Evolutionary conservation across 2,797 vertebrate genomes (phyloP).

Genomic region (Microchirus variegatus): DNA sequence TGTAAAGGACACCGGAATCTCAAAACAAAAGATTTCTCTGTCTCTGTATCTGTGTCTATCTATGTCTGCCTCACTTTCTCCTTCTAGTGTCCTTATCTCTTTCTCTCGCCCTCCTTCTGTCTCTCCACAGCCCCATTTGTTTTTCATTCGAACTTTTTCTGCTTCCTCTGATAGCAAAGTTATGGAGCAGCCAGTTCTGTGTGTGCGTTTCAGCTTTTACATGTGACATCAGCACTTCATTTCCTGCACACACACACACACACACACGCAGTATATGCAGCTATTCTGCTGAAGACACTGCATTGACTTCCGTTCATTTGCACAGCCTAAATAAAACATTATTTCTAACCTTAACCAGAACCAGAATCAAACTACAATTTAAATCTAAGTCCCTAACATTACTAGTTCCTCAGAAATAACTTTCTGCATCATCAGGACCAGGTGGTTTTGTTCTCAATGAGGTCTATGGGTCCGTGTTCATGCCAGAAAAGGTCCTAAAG

Average conservation of each 20-base stretch:
- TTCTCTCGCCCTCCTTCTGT: background rate
- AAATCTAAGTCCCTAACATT: too few species aligned
- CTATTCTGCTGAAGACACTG: too few species aligned
- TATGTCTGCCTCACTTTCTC: slow-evolving; percentile 3
- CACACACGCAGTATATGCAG: background rate
- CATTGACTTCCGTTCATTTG: too few species aligned
- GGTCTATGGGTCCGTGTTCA: too few species aligned
- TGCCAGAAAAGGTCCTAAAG: too few species aligned
- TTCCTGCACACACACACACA: slow-evolving; percentile 10
- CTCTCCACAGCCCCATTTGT: background rate
- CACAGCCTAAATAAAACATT: too few species aligned
- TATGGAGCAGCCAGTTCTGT: background rate
- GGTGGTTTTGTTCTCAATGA: too few species aligned
- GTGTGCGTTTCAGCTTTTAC: background rate
- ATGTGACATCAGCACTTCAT: background rate
- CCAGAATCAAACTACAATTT: too few species aligned
- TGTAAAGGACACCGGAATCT: slow-evolving; percentile 61
- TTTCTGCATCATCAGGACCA: too few species aligned
- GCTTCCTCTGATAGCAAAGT: slow-evolving; percentile 1
- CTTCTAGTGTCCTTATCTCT: slow-evolving; percentile 5
- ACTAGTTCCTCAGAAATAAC: too few species aligned
- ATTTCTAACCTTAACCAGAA: too few species aligned
- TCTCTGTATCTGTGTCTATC: slow-evolving; percentile 36
- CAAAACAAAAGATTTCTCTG: slow-evolving; percentile 55
- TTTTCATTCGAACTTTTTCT: slow-evolving; percentile 3